These are phyloP conservation scores for Liodrosophila aerea DNA, from an alignment of 2,888 invertebrate species.

Conservation along the genomic window DNA sequence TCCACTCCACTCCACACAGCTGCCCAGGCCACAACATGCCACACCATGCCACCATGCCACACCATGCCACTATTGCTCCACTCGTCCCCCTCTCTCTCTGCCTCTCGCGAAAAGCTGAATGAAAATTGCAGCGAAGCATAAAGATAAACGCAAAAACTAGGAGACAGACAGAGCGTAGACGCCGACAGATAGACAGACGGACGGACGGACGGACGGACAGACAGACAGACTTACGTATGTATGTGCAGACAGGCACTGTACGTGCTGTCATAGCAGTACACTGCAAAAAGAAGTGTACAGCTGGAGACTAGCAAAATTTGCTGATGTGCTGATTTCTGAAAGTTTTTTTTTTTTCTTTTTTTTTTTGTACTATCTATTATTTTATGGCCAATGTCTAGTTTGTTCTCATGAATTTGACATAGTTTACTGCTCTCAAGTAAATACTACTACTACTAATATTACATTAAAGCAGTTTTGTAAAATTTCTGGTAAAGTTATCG, in stretches of 20 bases:
- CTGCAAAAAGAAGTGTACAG: background rate
- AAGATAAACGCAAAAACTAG: conserved; percentile 26
- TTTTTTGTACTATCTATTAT: too few relatives aligned
- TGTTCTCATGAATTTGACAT: too few relatives aligned
- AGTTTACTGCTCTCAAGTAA: too few relatives aligned
- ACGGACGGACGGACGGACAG: conserved; percentile 16
- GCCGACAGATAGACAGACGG: conserved; percentile 7
- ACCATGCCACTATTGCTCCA: conserved; percentile 7
- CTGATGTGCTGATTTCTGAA: too few relatives aligned
- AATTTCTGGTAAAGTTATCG: too few relatives aligned
- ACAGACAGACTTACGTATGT: conserved; percentile 18
- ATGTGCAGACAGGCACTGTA: conserved; percentile 19
- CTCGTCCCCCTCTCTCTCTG: conserved; percentile 11
- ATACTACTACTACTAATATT: too few relatives aligned
- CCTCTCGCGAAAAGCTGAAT: conserved; percentile 44
- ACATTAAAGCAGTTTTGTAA: too few relatives aligned
- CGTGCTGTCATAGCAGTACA: background rate
- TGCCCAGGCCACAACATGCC: too few relatives aligned
- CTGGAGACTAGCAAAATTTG: too few relatives aligned
- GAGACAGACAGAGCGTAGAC: conserved; percentile 16
- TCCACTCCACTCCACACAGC: background rate
- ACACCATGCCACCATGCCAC: conserved; percentile 4
- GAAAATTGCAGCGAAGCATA: conserved; percentile 53
- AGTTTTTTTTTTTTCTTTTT: too few relatives aligned
- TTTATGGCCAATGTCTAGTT: too few relatives aligned